These are phyloP conservation scores for Rhynchotus rufescens DNA, from an alignment of 2,797 vertebrate species.

Conservation along the genomic window DNA sequence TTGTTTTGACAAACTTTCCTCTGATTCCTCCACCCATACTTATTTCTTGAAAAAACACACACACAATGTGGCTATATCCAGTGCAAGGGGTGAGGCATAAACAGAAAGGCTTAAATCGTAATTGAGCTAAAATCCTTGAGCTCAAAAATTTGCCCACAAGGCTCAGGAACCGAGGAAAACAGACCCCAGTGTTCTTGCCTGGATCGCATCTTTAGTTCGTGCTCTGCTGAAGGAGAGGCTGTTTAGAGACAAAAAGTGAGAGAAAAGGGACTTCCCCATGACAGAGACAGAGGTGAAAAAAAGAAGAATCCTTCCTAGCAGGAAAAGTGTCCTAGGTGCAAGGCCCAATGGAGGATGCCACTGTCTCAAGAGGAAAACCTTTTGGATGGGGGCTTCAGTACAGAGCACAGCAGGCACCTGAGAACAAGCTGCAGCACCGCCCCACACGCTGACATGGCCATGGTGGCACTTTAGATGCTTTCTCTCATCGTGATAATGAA, in stretches of 20 bases:
- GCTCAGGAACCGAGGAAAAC: neutral
- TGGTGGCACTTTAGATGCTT: neutral
- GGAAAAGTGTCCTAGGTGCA: neutral
- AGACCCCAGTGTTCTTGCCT: neutral
- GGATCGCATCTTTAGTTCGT: neutral
- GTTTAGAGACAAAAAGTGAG: accelerated
- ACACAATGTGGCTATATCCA: accelerated
- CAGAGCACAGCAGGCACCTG: neutral
- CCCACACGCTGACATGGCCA: neutral
- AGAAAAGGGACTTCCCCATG: accelerated
- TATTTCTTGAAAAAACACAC: neutral
- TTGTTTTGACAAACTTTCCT: neutral
- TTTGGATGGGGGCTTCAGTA: neutral
- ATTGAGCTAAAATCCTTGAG: neutral
- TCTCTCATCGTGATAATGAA: neutral
- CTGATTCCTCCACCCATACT: neutral
- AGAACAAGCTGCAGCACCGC: neutral
- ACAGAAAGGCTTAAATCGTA: neutral
- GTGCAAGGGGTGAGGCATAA: neutral
- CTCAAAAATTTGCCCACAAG: neutral
- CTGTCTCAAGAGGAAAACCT: neutral
- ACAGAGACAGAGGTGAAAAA: neutral
- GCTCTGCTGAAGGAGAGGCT: neutral
- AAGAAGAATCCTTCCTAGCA: neutral
- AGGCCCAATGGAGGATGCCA: neutral